A percentile compares a stretch with the other conserved stretches of the same genome.
Conservation (phyloP, 1,140 invertebrate genomes). For the Aphaenogaster floridana region DNA sequence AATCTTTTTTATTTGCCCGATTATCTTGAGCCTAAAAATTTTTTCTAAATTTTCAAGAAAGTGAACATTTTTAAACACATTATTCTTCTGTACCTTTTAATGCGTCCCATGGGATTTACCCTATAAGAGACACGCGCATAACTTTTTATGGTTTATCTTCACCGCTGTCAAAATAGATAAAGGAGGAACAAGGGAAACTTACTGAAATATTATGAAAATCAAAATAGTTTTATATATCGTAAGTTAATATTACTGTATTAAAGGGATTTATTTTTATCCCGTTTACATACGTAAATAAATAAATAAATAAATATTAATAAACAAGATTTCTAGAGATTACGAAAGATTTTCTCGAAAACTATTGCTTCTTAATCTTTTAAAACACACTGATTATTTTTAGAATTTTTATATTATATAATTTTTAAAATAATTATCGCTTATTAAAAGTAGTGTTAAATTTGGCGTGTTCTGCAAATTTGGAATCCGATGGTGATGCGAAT, state of each 20-base stretch:
- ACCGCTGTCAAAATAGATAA: background rate
- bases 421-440: background rate
- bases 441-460: slow-evolving; percentile 5
- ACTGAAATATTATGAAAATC: background rate
- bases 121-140: background rate
- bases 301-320: background rate
- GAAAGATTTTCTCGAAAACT: background rate
- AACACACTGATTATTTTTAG: background rate
- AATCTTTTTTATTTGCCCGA: background rate
- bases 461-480: background rate
- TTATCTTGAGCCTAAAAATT: background rate
- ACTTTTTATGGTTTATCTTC: background rate
- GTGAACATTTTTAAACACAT: background rate
- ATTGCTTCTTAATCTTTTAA: background rate
- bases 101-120: background rate
- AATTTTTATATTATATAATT: background rate
- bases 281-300: no score
- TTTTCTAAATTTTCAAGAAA: background rate
- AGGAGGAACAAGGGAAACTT: background rate
- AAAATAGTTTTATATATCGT: background rate
- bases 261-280: no score
- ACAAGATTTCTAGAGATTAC: background rate
- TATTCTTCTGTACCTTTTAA: background rate
- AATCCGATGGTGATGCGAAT: background rate
- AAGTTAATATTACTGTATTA: background rate